These are phyloP conservation scores for Trogon surrucura DNA, from an alignment of 2,113 vertebrate species.

Conservation along the genomic window DNA sequence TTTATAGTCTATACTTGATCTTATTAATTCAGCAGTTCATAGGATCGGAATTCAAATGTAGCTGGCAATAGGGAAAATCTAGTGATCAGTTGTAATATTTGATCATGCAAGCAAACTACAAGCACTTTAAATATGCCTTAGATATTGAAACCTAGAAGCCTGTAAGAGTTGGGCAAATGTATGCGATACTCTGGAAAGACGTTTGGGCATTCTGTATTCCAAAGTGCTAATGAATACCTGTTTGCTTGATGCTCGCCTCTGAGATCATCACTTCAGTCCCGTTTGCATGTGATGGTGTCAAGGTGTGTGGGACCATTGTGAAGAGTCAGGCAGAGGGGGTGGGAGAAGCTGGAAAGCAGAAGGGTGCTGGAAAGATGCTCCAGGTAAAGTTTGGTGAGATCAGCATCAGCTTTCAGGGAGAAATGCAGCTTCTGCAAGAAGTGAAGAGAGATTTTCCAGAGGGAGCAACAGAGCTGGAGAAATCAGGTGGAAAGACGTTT, in stretches of 20 bases:
- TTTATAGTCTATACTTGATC: neutral
- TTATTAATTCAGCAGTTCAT: neutral
- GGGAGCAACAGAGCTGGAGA: neutral
- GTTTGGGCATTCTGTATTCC: neutral
- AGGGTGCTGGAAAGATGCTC: neutral
- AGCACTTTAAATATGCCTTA: neutral
- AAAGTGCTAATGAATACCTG: neutral
- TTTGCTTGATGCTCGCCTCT: accelerated
- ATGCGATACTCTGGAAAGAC: neutral
- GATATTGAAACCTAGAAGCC: neutral
- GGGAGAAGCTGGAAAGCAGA: neutral
- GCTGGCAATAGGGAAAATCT: neutral
- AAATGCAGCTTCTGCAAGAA: neutral
- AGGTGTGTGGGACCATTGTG: neutral
- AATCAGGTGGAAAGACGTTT: neutral
- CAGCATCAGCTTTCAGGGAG: neutral
- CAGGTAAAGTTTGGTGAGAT: neutral
- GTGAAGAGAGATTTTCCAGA: neutral
- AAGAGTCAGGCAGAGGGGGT: accelerated
- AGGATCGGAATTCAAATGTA: neutral
- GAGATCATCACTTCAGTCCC: neutral
- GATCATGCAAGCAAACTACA: neutral
- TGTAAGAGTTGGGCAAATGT: neutral
- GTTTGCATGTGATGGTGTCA: accelerated
- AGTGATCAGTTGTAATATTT: neutral